A percentile compares a stretch with the other conserved stretches of the same genome.
Evolutionary conservation across 2,113 vertebrate species (phyloP).

Genomic region (Rhegmatorhina hoffmannsi): DNA sequence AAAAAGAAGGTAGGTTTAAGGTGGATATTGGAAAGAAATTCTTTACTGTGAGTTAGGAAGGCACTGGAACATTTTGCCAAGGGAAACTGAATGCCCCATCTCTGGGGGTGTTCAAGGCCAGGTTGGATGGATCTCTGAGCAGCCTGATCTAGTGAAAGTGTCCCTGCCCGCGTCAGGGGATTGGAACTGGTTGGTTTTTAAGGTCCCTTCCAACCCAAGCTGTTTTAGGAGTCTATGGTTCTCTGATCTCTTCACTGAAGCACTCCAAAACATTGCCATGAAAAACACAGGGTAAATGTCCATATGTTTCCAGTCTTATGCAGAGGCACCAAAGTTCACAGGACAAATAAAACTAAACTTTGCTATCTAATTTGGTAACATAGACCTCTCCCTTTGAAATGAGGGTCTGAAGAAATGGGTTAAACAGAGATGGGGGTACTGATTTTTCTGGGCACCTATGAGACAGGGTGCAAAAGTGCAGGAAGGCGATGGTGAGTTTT

Average conservation of each 20-base stretch:
- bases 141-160: neutral
- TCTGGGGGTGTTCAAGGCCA: neutral
- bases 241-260: neutral
- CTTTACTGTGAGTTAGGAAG: neutral
- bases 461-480: neutral
- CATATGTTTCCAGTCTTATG: neutral
- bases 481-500: neutral
- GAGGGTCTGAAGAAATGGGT: neutral
- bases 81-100: neutral
- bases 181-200: neutral
- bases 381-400: neutral
- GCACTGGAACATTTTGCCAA: neutral
- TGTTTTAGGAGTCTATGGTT: neutral
- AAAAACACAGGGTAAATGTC: neutral
- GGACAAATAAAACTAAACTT: neutral
- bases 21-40: neutral
- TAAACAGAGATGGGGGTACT: neutral
- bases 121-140: neutral
- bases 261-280: neutral
- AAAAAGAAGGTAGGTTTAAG: neutral
- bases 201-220: neutral
- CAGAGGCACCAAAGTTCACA: neutral
- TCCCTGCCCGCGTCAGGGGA: neutral
- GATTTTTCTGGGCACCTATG: neutral
- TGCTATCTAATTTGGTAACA: neutral